Evolutionary conservation across 2,113 vertebrate genomes (phyloP).

Genomic region (Semnornis frantzii): DNA sequence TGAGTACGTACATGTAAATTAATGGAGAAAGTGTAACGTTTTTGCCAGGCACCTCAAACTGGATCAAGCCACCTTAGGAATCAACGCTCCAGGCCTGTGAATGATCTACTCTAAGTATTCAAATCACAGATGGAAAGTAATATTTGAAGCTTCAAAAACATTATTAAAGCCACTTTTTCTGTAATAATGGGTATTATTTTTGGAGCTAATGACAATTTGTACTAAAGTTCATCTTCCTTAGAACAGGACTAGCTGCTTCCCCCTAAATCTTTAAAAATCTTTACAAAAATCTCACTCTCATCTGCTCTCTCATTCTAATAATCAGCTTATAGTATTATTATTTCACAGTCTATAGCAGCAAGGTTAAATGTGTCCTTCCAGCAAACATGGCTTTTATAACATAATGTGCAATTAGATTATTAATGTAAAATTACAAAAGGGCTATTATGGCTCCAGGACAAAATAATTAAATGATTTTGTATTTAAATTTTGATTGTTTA

Average conservation of each 20-base stretch:
- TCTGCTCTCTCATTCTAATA: slow-evolving; percentile 19
- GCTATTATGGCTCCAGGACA: slow-evolving; percentile 33
- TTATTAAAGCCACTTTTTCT: slow-evolving; percentile 25
- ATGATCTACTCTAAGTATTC: slow-evolving; percentile 6
- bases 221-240: slow-evolving; percentile 28
- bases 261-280: slow-evolving; percentile 38
- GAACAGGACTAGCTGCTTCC: neutral
- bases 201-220: slow-evolving; percentile 50
- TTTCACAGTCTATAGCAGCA: neutral
- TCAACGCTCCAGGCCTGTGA: slow-evolving; percentile 12
- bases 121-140: slow-evolving; percentile 57
- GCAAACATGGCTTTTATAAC: slow-evolving; percentile 38
- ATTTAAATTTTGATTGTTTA: slow-evolving; percentile 54
- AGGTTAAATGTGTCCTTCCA: slow-evolving; percentile 50
- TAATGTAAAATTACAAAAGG: slow-evolving; percentile 27
- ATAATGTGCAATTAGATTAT: slow-evolving; percentile 7
- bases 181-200: slow-evolving; percentile 30
- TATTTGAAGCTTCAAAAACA: slow-evolving; percentile 53
- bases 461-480: slow-evolving; percentile 37
- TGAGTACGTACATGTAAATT: neutral
- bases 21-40: neutral
- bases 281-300: slow-evolving; percentile 8
- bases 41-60: neutral
- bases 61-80: slow-evolving; percentile 28
- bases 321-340: slow-evolving; percentile 49